Base-by-base conservation (phyloP, 1,140 invertebrate genomes). In the Drosophila murphyi region DNA sequence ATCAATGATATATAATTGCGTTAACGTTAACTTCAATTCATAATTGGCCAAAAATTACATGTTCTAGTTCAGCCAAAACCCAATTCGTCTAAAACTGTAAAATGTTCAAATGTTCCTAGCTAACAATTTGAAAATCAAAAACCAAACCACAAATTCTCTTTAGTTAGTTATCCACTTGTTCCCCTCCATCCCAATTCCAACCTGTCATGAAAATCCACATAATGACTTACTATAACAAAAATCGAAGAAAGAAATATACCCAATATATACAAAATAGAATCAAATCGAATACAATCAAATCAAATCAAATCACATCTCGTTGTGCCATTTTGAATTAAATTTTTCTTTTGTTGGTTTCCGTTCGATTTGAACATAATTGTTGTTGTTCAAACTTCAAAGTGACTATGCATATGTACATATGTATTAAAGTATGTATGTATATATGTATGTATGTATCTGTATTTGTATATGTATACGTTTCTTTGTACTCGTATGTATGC, bases 21-120 rank as follows among this genome's bases (percentile, higher is more conserved):
- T 85, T 86, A 88, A 86, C 72, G 83, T 88, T 89, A 83, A 88
- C 80, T 87, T 88, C 72, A 87, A 76, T 54, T 82, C 47, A 85
- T 71, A 51, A 89, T 80, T 89, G 83, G 80, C 83, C 64, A 80
- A 59, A 69, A 78, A 73, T 79, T 73, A 63, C 47, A 56, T 78
- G 54, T 79, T 78, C 61, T 70, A 71, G 61, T 55, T 39, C 41
- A 64, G 43, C 41, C 45, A 73, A 68, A 63, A 70, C 59, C 64
- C 63, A 70, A 87, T 80, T 80, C 69, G 77, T 72, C 48, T 35
- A 52, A 68, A 62, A 56, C 7, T 50, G 39, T 57, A 76, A 54
- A 39, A 48, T 54, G 39, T 8, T 64, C 32, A 47, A 57, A 73
- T 34, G 63, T 82, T 81, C 43, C 72, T 81, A 82, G 73, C 64